Evolutionary conservation across 37 sponge, comb jelly and placozoan species (phyloP), one percentile per base, ranked within the genome.

Genomic region (Beroe ovata): DNA sequence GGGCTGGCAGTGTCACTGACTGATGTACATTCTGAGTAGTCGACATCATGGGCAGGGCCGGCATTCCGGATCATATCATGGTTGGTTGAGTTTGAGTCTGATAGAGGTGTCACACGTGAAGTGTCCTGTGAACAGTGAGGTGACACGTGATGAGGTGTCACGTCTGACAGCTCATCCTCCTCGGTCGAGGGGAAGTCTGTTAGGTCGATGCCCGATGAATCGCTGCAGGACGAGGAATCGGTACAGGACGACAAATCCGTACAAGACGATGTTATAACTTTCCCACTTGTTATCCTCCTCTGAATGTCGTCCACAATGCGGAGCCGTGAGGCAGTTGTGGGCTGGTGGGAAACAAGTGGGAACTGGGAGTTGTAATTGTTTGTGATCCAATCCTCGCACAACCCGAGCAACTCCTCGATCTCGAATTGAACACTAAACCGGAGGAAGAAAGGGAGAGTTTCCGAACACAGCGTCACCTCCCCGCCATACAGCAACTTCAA

Each of bases 401-500:
- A 25, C 54, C 21, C 38, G 1, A 42, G n/a, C 21, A 77, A 35
- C 54, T 39, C 42, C 25, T 40, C 54, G 2, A 77, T 40, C 22
- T 42, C 38, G 54, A 77, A 77, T 25, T 33, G 35, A 25, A 77
- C 33, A 1, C 84, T 35, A 29, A 77, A 77, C 54, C 38, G 35
- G 35, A 77, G 54, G 23, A 39, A 77, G 23, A 35, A 4, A 25
- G 25, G 18, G 8, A 77, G 4, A 54, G 39, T 77, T 4, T 77
- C 84, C 16, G 35, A 25, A 42, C 36, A 32, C 54, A 77, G 41
- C 16, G 23, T 16, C 21, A 77, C 54, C 0, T 8, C 47, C 25
- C 84, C 84, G 0, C 84, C 84, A 25, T 77, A 77, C 22, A 77
- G 84, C 23, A 77, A 20, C 21, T 42, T 36, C 22, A 77, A 26